Evolutionary conservation across 1,140 invertebrate genomes (phyloP), one percentile per base, ranked within the genome.

Genomic region (Zaprionus ghesquierei): DNA sequence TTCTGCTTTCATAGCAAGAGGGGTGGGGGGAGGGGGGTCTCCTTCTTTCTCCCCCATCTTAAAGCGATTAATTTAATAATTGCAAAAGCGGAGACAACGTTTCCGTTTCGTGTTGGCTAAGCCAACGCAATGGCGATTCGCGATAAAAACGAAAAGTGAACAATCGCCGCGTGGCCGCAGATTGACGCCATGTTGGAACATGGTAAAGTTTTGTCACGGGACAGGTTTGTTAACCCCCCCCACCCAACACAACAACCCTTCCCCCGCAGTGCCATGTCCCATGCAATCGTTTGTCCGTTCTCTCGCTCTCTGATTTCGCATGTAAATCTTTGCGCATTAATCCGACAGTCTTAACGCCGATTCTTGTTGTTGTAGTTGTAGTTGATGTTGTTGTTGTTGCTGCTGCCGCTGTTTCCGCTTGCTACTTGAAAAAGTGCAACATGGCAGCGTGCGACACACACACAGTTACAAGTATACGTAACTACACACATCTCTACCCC

Each of bases 311-410:
- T 77, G 74, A 86, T 81, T 85, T 77, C 50, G 50, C 78, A 81
- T 86, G 81, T 86, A 81, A 86, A 81, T 86, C 81, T 75, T 81
- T 63, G 63, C 50, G 46, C 81, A 86, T 85, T 85, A 85, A 86
- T 85, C 69, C 74, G 49, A 20, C 66, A 63, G 70, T 51, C 75
- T 84, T 72, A 72, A 75, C 80, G 64, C 25, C 53, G 27, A 65
- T 78, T 69, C 61, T 62, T 77, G 60, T 73, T 61, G 60, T 68
- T 81, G 66, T 22, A 6, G 27, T 27, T n/a, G 25, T 27, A 4
- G 25, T 27, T 27, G 25, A 6, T 27, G 25, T 78, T 69, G 51
- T 65, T 79, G 55, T 72, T 61, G 64, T 68, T 81, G 66, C 22
- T 29, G 27, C 62, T 79, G 60, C 69, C 58, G 64, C 60, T 81